Evolutionary conservation across 1,140 invertebrate species (phyloP).

Genomic region (Tetramorium simillimum): DNA sequence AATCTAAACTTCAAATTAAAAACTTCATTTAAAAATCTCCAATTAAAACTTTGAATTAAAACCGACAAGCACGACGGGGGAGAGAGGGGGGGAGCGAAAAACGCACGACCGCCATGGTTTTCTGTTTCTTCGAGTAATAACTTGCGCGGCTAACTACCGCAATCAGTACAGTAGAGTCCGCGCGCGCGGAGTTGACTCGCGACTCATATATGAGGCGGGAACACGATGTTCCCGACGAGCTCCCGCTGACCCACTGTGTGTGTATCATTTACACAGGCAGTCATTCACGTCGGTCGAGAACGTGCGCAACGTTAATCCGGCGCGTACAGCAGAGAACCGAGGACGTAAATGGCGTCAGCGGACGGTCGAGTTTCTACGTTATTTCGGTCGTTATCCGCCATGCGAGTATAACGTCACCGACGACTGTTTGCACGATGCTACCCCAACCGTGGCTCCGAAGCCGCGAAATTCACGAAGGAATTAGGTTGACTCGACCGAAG

Average conservation of each 20-base stretch:
- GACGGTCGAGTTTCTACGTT: constrained; percentile 66
- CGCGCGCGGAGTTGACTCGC: constrained; percentile 24
- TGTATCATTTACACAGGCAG: constrained; percentile 61
- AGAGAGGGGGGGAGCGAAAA: too few relatives aligned
- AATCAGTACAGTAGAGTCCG: neutral
- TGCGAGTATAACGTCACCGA: constrained; percentile 54
- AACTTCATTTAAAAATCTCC: constrained; percentile 15
- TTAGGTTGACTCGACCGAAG: constrained; percentile 41
- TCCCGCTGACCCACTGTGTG: constrained; percentile 10
- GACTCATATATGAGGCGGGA: neutral
- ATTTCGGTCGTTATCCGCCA: constrained; percentile 72
- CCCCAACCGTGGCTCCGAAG: neutral
- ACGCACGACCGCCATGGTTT: neutral
- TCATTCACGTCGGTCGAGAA: constrained; percentile 70
- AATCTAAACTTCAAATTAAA: constrained; percentile 39
- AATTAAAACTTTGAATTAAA: constrained; percentile 58
- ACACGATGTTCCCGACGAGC: constrained; percentile 27
- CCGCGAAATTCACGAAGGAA: constrained; percentile 58
- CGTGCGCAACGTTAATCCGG: constrained; percentile 60
- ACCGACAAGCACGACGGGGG: neutral
- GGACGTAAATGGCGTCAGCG: constrained; percentile 50
- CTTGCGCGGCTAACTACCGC: neutral
- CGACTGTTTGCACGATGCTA: constrained; percentile 38
- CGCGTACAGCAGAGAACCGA: constrained; percentile 27
- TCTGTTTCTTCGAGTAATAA: constrained; percentile 33